Evolutionary conservation across 1,140 invertebrate species (phyloP), one percentile per base, ranked within the genome.

Genomic region (Akabosia matsudoensis): DNA sequence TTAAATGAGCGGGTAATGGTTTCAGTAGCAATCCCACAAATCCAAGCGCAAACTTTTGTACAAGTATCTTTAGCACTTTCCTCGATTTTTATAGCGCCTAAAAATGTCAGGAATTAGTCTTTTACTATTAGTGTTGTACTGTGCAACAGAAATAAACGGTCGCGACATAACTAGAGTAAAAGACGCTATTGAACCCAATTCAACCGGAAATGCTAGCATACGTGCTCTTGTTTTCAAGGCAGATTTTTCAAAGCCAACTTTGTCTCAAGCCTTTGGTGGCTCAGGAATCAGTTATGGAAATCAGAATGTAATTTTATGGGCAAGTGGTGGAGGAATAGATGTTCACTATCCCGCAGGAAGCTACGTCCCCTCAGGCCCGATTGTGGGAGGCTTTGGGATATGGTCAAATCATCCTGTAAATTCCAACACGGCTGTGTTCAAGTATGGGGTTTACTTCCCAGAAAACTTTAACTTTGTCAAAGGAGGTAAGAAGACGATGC

Each of bases 391-490:
- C 4, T 78, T 75, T 37, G 77, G 77, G 22, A 33, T 78, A 0
- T 78, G 54, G 45, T 74, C 73, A 7, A 70, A 61, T 37, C 72
- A 77, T 52, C 33, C 31, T 37, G 74, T 56, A 22, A 73, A 3
- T 0, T 13, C 73, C 1, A 34, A 33, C 22, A 72, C 64, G 1
- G 77, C 74, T 16, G 51, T 75, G 28, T 72, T 78, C 45, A 78
- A 75, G 33, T 78, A 78, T 52, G 24, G 13, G 14, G 74, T 78
- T 1, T 75, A 71, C 24, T 78, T 78, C 52, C 77, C 77, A 2
- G 24, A 61, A 7, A 74, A 70, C n/a, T 78, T 78, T 24, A 78
- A 78, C 51, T 78, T 78, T 31, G 77, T 78, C 14, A 75, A 73
- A 54, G 77, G 77, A 61, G 77, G 77, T 26, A 24, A 52, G 54